Evolutionary conservation across 2,888 invertebrate species (phyloP), one percentile per base, ranked within the genome.

Genomic region (Synanthedon andrenaeformis): DNA sequence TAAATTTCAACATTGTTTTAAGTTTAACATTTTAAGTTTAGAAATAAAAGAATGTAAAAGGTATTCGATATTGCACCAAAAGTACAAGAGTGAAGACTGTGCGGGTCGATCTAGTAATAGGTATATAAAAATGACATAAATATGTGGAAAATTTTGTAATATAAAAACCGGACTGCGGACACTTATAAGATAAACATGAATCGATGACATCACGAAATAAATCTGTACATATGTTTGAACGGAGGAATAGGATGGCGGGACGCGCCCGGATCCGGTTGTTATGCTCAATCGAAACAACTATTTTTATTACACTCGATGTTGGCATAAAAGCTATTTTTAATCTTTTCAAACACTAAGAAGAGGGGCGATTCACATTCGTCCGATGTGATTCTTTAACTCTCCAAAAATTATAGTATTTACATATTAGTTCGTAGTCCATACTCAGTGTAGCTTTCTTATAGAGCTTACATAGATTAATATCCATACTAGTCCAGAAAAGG

Each of bases 181-280:
- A 49, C 53, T 50, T 49, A 17, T 53, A 48, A 53, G 5, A 28
- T 49, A 11, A 63, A 73, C 64, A 75, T 72, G 60, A 69, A 76
- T 72, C 67, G 77, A 82, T 84, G 83, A 85, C 77, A 76, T 86
- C 82, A 85, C 67, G 60, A 70, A 76, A 77, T 78, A 76, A 80
- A 82, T 82, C 76, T 70, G 77, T 76, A 68, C 61, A 70, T 70
- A 63, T 63, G 70, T 60, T 58, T 57, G 60, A 58, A 62, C 59
- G 58, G 64, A 64, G 64, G 72, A 70, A 63, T 70, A 70, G 67
- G 69, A 66, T 61, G 71, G 62, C 72, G 72, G 72, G 76, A 72
- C 72, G 69, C 69, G 74, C 80, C 82, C 79, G 82, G 81, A 82
- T 82, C 82, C 81, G 85, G 82, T 78, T 78, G 76, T 79, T 76